A percentile compares a stretch with the other conserved stretches of the same genome.
These are phyloP conservation scores for Brachynemurus nebulosus DNA, from an alignment of 2,888 invertebrate genomes.

Conservation along the genomic window DNA sequence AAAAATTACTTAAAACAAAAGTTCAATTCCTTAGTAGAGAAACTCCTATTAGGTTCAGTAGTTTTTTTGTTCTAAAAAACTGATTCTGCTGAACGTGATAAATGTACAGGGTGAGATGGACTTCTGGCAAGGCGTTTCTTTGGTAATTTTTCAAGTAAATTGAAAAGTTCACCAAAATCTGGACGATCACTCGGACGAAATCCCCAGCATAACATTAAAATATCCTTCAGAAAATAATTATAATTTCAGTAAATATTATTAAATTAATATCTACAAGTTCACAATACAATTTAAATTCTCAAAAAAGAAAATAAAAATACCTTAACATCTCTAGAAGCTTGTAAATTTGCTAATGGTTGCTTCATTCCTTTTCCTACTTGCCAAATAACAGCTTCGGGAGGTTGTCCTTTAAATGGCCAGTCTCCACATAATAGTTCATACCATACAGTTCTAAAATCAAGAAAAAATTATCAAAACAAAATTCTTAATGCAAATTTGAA, in stretches of 20 bases:
- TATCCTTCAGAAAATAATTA: constrained; percentile 50
- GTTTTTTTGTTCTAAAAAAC: constrained; percentile 50
- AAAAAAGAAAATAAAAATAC: constrained; percentile 45
- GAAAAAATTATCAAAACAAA: no score
- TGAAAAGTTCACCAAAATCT: constrained; percentile 72
- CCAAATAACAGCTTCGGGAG: constrained; percentile 94
- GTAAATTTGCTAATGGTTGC: constrained; percentile 85
- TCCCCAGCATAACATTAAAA: constrained; percentile 94
- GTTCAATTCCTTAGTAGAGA: neutral
- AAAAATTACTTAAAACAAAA: neutral
- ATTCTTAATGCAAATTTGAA: constrained; percentile 2
- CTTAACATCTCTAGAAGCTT: constrained; percentile 92
- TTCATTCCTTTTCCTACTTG: constrained; percentile 95
- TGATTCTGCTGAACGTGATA: constrained; percentile 92
- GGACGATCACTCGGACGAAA: constrained; percentile 74
- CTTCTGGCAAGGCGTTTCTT: constrained; percentile 91
- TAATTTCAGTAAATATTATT: neutral
- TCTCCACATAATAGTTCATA: constrained; percentile 93
- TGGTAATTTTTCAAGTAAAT: constrained; percentile 80
- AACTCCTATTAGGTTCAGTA: neutral
- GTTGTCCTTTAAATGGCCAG: constrained; percentile 89
- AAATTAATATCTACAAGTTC: neutral
- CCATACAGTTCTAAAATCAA: constrained; percentile 97
- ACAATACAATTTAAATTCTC: neutral
- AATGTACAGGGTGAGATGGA: constrained; percentile 95